Base-by-base conservation (phyloP, 2,113 vertebrate genomes). In the Falco punctatus region DNA sequence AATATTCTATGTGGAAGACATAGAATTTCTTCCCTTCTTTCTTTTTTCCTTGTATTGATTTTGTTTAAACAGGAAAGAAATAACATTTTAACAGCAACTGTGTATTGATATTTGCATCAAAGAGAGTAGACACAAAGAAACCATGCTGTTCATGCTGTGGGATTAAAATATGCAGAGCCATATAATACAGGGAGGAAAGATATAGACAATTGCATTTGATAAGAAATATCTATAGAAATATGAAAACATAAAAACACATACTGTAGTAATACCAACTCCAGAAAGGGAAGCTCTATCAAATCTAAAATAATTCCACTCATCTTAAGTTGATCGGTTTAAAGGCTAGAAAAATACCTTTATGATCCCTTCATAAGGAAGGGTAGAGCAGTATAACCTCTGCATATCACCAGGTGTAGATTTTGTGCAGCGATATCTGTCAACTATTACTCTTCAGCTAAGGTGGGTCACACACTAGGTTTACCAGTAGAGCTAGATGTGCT, bases 101-200 rank as follows among this genome's bases (percentile, higher is more conserved):
- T 0, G 1, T 92, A 93, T 82, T 81, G 86, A 90, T 83, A 88
- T 88, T 86, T 88, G 3, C 46, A 92, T 94, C 91, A 94, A 90
- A 81, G 75, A 46, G 1, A 83, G 27, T 8, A 93, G 82, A 66
- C 33, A 58, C 11, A 84, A 90, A 88, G 54, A 92, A 72, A 33
- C 3, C 3, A 12, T 35, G 16, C 28, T 49, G 16, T 70, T 94
- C 16, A 28, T 42, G 5, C 7, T 59, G 30, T 40, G 59, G 38
- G 28, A 70, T 71, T 84, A 42, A 35, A 88, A 93, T 89, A 87
- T 67, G 10, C 33, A 38, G 23, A 6, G 2, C 10, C 19, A 87
- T 64, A 79, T 79, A 48, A 38, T 44, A 24, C 3, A 59, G 4
- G 13, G 5, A 5, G 9, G 64, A 92, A 77, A 69, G 65, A 62